Evolutionary conservation across 2,888 invertebrate species (phyloP).

Genomic region (Drosophila ochracea): DNA sequence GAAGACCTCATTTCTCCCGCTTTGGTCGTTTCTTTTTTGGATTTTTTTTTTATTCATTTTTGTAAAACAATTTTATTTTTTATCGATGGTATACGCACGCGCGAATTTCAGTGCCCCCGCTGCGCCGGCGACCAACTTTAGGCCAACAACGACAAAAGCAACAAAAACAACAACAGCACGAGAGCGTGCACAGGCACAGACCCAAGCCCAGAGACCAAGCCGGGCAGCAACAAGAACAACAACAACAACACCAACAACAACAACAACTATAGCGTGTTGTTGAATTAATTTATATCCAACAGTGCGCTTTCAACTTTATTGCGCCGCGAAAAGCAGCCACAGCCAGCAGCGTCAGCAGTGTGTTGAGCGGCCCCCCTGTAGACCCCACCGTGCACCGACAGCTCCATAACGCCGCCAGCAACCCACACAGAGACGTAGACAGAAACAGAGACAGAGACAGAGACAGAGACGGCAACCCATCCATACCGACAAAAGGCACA

Average conservation of each 20-base stretch:
- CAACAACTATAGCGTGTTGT: conserved; percentile 81
- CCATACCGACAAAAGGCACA: conserved; percentile 64
- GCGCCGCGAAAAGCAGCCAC: conserved; percentile 78
- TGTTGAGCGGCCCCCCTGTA: conserved; percentile 31
- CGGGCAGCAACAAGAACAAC: conserved; percentile 51
- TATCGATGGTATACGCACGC: conserved; percentile 81
- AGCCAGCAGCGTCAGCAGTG: conserved; percentile 51
- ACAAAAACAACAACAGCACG: conserved; percentile 42
- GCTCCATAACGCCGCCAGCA: conserved; percentile 47
- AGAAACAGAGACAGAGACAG: conserved; percentile 17
- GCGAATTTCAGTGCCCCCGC: conserved; percentile 81
- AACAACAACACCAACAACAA: conserved; percentile 49
- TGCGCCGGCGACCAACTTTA: conserved; percentile 72
- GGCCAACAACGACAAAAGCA: conserved; percentile 42
- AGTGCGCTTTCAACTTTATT: conserved; percentile 83
- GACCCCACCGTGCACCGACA: conserved; percentile 21
- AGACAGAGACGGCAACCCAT: conserved; percentile 44
- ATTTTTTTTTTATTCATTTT: conserved; percentile 54
- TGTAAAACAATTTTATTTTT: conserved; percentile 78
- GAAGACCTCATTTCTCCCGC: conserved; percentile 77
- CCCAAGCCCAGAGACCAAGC: conserved; percentile 57
- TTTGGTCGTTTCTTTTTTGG: conserved; percentile 48
- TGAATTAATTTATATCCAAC: conserved; percentile 84
- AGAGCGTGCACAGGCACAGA: conserved; percentile 55
- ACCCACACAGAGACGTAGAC: conserved; percentile 60